phyloP scores from a whole-genome alignment of 2,113 vertebrate species.

The Lampris megalopsis region DNA sequence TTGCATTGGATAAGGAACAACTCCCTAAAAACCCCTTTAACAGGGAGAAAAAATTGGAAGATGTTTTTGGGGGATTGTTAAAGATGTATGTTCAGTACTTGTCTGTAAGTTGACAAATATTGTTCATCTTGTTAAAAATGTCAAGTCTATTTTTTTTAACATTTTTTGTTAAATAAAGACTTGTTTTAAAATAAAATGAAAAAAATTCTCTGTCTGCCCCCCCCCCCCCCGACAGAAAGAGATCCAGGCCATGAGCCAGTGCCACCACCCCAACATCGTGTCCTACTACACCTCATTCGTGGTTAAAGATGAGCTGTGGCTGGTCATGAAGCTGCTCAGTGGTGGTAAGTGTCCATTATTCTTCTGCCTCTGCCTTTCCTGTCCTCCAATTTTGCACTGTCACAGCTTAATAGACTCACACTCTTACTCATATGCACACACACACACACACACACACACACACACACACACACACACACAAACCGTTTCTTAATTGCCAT shows the following conservation, averaged over 20 bases:
- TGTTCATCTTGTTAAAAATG: no score
- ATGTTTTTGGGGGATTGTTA: no score
- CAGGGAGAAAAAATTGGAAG: no score
- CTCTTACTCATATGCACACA: neutral
- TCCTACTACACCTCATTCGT: constrained; percentile 98
- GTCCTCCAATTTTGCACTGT: neutral
- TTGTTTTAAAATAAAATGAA: no score
- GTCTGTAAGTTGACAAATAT: no score
- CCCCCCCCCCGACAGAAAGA: constrained; percentile 72
- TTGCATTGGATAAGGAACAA: no score
- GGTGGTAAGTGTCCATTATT: constrained; percentile 84
- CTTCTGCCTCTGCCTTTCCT: neutral
- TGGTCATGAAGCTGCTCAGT: constrained; percentile 97
- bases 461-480: neutral
- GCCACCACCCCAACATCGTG: constrained; percentile 97
- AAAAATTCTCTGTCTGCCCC: no score
- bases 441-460: constrained; percentile 7
- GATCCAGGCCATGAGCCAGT: constrained; percentile 95
- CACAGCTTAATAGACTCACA: neutral
- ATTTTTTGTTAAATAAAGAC: no score
- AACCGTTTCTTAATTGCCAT: neutral
- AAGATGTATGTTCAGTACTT: no score
- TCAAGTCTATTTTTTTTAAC: no score
- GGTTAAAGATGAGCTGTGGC: constrained; percentile 98
- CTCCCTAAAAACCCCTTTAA: no score